A percentile compares a stretch with the other conserved stretches of the same genome.
phyloP scores from a whole-genome alignment of 2,797 vertebrate species.

The Anguilla anguilla region DNA sequence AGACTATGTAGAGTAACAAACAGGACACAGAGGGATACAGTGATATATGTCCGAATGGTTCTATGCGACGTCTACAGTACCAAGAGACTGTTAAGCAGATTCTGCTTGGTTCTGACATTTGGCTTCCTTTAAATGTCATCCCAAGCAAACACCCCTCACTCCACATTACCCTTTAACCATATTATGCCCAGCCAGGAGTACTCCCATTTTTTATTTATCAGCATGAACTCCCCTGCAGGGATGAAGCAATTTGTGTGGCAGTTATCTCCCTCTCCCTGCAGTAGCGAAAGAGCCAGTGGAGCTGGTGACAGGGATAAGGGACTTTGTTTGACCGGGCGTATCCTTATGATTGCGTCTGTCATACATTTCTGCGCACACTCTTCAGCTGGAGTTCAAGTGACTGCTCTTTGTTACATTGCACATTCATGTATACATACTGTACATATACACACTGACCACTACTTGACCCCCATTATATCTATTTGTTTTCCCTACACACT shows the following conservation, averaged over 20 bases:
- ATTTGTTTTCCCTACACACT: background rate
- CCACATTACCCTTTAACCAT: constrained; percentile 10
- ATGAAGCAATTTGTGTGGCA: background rate
- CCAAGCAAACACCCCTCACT: background rate
- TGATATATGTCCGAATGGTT: background rate
- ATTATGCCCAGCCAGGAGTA: background rate
- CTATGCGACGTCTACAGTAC: background rate
- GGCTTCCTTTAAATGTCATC: constrained; percentile 3
- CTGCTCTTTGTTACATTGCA: background rate
- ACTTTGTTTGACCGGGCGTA: constrained; percentile 1
- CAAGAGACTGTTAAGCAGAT: constrained; percentile 1
- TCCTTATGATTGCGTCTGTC: constrained; percentile 10
- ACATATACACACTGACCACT: background rate
- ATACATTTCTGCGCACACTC: constrained; percentile 4
- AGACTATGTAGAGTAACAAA: background rate
- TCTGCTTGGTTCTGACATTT: constrained; percentile 3
- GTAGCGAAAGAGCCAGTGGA: background rate
- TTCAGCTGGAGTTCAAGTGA: background rate
- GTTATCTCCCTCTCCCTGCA: background rate
- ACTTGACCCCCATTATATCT: background rate
- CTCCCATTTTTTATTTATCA: constrained; percentile 9
- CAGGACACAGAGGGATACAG: background rate
- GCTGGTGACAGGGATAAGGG: constrained; percentile 6
- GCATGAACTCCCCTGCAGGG: background rate
- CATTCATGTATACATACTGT: background rate